Evolutionary conservation across 1,140 invertebrate species (phyloP).

Genomic region (Brachionus paranguensis): DNA sequence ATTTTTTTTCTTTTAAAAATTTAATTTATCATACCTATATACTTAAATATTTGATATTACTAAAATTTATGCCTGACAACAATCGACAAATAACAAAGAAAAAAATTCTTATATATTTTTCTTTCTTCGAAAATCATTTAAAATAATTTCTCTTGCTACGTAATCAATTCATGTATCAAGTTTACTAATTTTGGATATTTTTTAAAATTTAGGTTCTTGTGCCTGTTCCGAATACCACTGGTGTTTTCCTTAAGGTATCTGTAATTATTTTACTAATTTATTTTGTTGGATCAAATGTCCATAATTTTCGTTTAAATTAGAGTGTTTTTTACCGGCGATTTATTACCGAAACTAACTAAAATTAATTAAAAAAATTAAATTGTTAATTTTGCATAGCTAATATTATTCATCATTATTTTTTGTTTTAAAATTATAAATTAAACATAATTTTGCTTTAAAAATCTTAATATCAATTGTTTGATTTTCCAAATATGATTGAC

Average conservation of each 20-base stretch:
- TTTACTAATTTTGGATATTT: neutral
- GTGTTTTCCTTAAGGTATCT: slow-evolving; percentile 16
- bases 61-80: neutral
- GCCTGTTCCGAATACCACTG: slow-evolving; percentile 14
- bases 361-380: neutral
- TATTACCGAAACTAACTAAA: neutral
- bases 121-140: neutral
- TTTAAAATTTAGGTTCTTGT: neutral
- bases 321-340: too few relatives aligned
- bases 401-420: too few relatives aligned
- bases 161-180: neutral
- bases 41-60: neutral
- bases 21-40: neutral
- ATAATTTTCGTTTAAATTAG: neutral
- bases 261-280: neutral
- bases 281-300: neutral
- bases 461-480: too few relatives aligned
- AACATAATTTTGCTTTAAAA: too few relatives aligned
- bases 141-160: neutral
- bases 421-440: too few relatives aligned
- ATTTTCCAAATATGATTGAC: too few relatives aligned
- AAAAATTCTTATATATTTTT: neutral
- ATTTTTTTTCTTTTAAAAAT: neutral
- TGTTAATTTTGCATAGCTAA: too few relatives aligned
- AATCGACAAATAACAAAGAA: neutral